phyloP scores from a whole-genome alignment of 2,888 invertebrate species.

The Metallyticus violacea region DNA sequence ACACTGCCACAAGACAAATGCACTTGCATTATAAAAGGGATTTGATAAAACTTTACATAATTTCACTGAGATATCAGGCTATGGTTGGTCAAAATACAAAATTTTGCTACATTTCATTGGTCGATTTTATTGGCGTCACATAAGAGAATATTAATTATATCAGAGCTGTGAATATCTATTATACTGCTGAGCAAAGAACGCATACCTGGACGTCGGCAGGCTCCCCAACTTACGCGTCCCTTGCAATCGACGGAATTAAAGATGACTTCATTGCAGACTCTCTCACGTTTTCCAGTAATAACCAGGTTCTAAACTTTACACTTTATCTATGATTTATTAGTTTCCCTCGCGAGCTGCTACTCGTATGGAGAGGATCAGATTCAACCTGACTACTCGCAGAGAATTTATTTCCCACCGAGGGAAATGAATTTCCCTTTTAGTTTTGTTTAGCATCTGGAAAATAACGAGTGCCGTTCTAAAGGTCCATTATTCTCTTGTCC shows the following conservation, averaged over 20 bases:
- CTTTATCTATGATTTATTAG: not conserved
- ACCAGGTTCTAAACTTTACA: not conserved
- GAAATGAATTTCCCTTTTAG: not conserved
- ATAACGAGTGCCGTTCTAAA: not conserved
- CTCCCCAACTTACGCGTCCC: not conserved
- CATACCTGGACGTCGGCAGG: not conserved
- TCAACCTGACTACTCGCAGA: not conserved
- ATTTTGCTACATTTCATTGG: too few species aligned
- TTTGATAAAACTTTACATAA: too few species aligned
- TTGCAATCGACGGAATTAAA: not conserved
- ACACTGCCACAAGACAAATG: too few species aligned
- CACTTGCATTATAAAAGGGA: too few species aligned
- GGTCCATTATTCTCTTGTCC: not conserved
- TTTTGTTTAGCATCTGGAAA: not conserved
- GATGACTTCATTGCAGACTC: not conserved
- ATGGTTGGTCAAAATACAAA: too few species aligned
- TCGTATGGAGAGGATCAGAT: not conserved
- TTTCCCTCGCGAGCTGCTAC: not conserved
- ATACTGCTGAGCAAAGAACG: not conserved
- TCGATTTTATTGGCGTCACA: too few species aligned
- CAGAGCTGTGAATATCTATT: too few species aligned
- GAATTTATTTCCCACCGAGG: not conserved
- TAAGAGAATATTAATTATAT: too few species aligned
- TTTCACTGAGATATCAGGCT: too few species aligned
- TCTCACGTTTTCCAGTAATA: not conserved